phyloP scores from a whole-genome alignment of 1,140 invertebrate genomes.

The Orchestia grillus region DNA sequence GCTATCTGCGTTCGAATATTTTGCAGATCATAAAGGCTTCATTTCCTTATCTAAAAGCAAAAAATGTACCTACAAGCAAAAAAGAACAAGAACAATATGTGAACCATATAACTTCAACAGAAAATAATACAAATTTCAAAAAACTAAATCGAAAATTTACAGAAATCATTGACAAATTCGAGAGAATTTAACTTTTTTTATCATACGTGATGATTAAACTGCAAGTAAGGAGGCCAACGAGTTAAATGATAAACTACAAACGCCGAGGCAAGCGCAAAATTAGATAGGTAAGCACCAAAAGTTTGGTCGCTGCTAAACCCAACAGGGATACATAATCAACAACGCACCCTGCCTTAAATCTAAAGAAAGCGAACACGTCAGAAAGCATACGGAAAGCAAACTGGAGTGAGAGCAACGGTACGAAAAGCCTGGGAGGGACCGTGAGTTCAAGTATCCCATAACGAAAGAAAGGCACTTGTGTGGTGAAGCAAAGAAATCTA shows the following conservation, averaged over 20 bases:
- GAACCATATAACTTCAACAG: not conserved
- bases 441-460: conserved; percentile 1
- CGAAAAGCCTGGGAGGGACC: not conserved
- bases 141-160: not conserved
- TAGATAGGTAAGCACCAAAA: not conserved
- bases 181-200: not conserved
- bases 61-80: not conserved
- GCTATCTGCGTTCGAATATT: not conserved
- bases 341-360: not conserved
- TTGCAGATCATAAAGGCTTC: not conserved
- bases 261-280: not conserved
- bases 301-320: not conserved
- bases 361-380: not conserved
- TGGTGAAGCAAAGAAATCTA: conserved; percentile 24
- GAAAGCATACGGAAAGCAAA: not conserved
- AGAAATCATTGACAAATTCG: not conserved
- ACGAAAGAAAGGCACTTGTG: conserved; percentile 43
- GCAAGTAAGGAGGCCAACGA: not conserved
- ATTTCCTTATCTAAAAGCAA: not conserved
- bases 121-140: not conserved
- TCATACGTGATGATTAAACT: not conserved
- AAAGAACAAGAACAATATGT: not conserved
- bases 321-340: not conserved
- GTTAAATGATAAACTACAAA: not conserved
- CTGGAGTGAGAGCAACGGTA: not conserved